Percentiles rank a stretch among this genome's conserved stretches.
These are phyloP conservation scores for Petrolisthes manimaculis DNA, from an alignment of 2,888 invertebrate species.

Conservation along the genomic window DNA sequence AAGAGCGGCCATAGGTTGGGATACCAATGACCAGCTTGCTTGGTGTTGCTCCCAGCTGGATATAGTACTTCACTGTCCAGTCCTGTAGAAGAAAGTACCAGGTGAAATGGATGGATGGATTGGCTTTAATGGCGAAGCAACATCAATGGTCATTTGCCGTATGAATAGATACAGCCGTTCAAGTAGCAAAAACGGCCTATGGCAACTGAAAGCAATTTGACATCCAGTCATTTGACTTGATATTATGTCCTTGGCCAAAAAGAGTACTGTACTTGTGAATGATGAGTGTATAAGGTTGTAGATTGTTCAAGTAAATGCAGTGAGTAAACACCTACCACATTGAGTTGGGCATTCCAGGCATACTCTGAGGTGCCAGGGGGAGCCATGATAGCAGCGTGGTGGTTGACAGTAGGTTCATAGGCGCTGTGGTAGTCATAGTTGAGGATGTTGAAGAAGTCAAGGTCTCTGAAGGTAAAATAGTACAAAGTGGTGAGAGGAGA, in stretches of 20 bases:
- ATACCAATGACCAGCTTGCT: constrained; percentile 71
- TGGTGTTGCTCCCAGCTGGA: constrained; percentile 69
- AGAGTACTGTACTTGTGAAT: too few relatives aligned
- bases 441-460: constrained; percentile 92
- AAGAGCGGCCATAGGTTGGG: constrained; percentile 83
- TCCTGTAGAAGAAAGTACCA: constrained; percentile 67
- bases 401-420: constrained; percentile 90
- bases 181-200: not conserved
- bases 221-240: not conserved
- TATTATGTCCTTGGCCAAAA: too few relatives aligned
- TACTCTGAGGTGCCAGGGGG: constrained; percentile 84
- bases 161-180: not conserved
- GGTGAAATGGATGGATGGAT: not conserved
- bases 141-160: too few relatives aligned
- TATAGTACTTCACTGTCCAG: constrained; percentile 70
- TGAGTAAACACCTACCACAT: constrained; percentile 79
- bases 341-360: constrained; percentile 87
- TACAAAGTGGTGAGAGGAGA: not conserved
- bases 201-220: not conserved
- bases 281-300: too few relatives aligned
- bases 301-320: too few relatives aligned
- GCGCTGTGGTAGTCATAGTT: constrained; percentile 95
- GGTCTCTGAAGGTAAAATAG: constrained; percentile 74
- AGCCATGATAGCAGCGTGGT: constrained; percentile 88
- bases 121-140: not conserved